Evolutionary conservation across 1,140 invertebrate genomes (phyloP).

Genomic region (Meloidogyne chitwoodi): DNA sequence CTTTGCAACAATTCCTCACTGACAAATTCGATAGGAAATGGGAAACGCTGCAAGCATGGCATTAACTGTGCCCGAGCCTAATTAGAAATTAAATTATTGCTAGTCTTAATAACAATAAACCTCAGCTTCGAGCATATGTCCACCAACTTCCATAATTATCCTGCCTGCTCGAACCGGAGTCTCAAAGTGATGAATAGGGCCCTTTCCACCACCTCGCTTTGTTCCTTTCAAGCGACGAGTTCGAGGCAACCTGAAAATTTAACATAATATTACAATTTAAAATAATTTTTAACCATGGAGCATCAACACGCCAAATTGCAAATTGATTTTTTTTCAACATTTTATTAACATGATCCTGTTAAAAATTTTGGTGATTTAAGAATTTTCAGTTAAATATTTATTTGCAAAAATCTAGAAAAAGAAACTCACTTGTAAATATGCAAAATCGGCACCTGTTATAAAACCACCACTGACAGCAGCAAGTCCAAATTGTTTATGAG

Average conservation of each 20-base stretch:
- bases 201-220: conserved; percentile 92
- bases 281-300: conserved; percentile 81
- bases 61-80: conserved; percentile 52
- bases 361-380: neutral
- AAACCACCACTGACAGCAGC: conserved; percentile 54
- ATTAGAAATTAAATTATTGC: conserved; percentile 10
- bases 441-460: conserved; percentile 50
- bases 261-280: neutral
- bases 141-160: conserved; percentile 91
- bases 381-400: neutral
- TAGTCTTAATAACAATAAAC: too few relatives aligned
- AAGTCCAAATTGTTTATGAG: conserved; percentile 55
- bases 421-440: conserved; percentile 48
- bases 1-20: conserved; percentile 74
- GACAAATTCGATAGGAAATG: conserved; percentile 80
- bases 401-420: neutral
- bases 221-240: conserved; percentile 77
- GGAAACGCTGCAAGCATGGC: conserved; percentile 74
- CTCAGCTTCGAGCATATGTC: conserved; percentile 79
- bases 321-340: conserved; percentile 62
- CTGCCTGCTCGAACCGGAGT: conserved; percentile 83
- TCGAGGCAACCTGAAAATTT: conserved; percentile 65
- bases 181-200: conserved; percentile 86
- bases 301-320: conserved; percentile 87
- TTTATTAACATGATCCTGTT: conserved; percentile 55